Percentiles rank a stretch among this genome's conserved stretches.
These are phyloP conservation scores for Drosophila longiperda DNA, from an alignment of 2,888 invertebrate species.

Conservation along the genomic window DNA sequence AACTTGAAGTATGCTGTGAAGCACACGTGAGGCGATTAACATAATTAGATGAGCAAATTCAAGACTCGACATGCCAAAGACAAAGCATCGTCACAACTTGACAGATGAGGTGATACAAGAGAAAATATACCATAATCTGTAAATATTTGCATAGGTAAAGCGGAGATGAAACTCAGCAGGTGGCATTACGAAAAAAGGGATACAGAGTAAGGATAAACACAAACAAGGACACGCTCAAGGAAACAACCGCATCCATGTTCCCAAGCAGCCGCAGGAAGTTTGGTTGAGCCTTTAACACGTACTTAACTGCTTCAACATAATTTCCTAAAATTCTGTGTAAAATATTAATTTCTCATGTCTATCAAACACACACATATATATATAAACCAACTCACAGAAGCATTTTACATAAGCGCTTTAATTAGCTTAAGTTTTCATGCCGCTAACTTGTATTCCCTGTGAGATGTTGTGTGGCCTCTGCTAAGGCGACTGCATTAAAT, in stretches of 20 bases:
- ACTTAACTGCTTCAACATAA: slow-evolving; percentile 53
- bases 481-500: slow-evolving; percentile 63
- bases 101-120: slow-evolving; percentile 14
- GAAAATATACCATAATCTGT: slow-evolving; percentile 39
- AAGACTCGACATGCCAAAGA: slow-evolving; percentile 24
- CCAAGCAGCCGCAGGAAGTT: slow-evolving; percentile 20
- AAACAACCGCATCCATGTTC: slow-evolving; percentile 11
- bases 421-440: slow-evolving; percentile 67
- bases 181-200: slow-evolving; percentile 19
- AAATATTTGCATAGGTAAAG: slow-evolving; percentile 58
- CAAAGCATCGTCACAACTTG: slow-evolving; percentile 37
- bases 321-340: slow-evolving; percentile 46
- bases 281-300: slow-evolving; percentile 45
- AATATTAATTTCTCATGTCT: slow-evolving; percentile 49
- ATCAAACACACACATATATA: not conserved
- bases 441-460: slow-evolving; percentile 43
- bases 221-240: slow-evolving; percentile 23
- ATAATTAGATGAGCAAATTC: slow-evolving; percentile 53
- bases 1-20: slow-evolving; percentile 21
- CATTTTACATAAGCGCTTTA: slow-evolving; percentile 55
- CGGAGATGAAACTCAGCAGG: slow-evolving; percentile 6
- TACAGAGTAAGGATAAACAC: slow-evolving; percentile 28
- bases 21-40: slow-evolving; percentile 50
- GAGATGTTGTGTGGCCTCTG: slow-evolving; percentile 24
- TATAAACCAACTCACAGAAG: not conserved